Conservation (phyloP, 2,797 vertebrate genomes). For the Todus mexicanus region DNA sequence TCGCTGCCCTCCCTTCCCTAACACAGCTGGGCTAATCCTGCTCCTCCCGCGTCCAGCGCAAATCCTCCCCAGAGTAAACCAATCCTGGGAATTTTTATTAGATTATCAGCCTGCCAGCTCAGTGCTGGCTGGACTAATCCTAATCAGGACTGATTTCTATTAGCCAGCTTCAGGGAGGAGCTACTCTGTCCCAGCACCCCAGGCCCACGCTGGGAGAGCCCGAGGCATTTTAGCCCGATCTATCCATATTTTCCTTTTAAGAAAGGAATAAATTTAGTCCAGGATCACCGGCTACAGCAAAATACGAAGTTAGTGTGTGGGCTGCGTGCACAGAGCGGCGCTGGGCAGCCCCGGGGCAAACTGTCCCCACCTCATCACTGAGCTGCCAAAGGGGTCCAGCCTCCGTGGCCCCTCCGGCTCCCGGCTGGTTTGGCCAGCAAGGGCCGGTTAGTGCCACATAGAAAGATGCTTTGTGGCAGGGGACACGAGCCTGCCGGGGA, state of each 20-base stretch:
- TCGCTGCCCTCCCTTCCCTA: slow-evolving; percentile 62
- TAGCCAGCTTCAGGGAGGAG: slow-evolving; percentile 83
- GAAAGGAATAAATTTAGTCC: not conserved
- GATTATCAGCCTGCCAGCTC: slow-evolving; percentile 82
- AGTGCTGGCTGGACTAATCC: slow-evolving; percentile 84
- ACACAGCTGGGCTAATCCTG: slow-evolving; percentile 84
- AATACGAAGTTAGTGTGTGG: not conserved
- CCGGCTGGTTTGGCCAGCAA: not conserved
- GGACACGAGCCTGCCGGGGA: not conserved
- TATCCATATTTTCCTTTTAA: not conserved
- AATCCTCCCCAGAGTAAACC: slow-evolving; percentile 89
- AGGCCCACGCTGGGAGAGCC: slow-evolving; percentile 73
- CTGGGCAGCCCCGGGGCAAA: not conserved
- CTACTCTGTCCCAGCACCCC: slow-evolving; percentile 76
- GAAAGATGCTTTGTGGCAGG: slow-evolving; percentile 6
- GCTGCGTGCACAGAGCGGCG: not conserved
- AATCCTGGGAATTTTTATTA: slow-evolving; percentile 81
- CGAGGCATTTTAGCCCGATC: slow-evolving; percentile 63
- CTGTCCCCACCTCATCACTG: not conserved
- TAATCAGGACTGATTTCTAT: slow-evolving; percentile 89
- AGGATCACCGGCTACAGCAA: not conserved
- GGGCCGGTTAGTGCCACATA: not conserved
- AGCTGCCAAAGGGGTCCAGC: not conserved
- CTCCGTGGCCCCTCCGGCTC: not conserved
- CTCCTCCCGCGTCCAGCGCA: slow-evolving; percentile 81